Conservation (phyloP, 1,140 invertebrate species). For the Habropoda laboriosa region DNA sequence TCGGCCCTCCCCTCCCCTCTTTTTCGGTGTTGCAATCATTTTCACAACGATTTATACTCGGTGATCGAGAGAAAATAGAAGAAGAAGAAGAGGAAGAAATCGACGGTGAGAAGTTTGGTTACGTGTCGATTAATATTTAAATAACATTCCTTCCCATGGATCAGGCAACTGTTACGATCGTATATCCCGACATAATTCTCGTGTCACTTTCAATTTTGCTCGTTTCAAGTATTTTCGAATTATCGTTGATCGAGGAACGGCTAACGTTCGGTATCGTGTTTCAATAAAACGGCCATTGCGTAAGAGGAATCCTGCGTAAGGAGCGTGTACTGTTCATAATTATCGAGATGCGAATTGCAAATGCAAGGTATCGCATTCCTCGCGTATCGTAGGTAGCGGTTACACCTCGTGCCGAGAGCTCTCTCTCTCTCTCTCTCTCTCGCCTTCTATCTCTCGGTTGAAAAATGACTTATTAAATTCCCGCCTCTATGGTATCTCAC, state of each 20-base stretch:
- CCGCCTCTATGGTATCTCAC: background rate
- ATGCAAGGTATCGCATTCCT: conserved; percentile 40
- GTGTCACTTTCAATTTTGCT: conserved; percentile 19
- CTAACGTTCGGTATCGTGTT: background rate
- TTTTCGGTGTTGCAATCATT: conserved; percentile 30
- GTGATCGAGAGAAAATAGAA: background rate
- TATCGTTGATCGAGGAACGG: background rate
- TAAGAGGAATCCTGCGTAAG: conserved; percentile 38
- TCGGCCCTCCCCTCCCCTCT: too few relatives aligned
- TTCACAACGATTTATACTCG: background rate
- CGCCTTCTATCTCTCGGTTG: background rate
- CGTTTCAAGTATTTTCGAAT: conserved; percentile 26
- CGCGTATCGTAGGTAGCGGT: conserved; percentile 49
- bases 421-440: background rate
- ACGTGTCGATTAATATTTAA: conserved; percentile 19
- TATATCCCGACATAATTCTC: background rate
- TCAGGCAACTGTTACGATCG: background rate
- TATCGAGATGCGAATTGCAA: conserved; percentile 35
- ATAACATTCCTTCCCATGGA: background rate
- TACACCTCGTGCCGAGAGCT: conserved; percentile 23
- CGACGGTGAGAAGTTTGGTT: background rate
- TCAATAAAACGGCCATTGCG: conserved; percentile 21
- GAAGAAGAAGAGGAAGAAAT: too few relatives aligned
- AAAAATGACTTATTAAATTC: conserved; percentile 48
- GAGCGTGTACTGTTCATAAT: conserved; percentile 9